Evolutionary conservation across 2,888 invertebrate genomes (phyloP).

Genomic region (Abrostola tripartita): DNA sequence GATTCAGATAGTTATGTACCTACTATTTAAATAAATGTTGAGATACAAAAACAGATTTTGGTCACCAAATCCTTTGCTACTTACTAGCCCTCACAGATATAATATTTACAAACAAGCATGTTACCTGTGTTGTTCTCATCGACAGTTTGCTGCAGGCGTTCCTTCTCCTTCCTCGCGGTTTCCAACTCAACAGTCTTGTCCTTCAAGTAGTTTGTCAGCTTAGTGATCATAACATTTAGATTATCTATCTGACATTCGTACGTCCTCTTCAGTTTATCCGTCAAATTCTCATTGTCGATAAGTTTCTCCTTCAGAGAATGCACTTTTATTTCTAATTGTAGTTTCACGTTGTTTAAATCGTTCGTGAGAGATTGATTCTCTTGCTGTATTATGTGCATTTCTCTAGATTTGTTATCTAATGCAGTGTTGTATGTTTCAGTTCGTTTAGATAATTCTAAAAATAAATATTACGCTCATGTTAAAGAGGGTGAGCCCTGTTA

Average conservation of each 20-base stretch:
- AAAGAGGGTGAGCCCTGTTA: conserved; percentile 7
- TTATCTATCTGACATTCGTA: conserved; percentile 77
- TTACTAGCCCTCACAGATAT: too few species aligned
- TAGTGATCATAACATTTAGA: conserved; percentile 73
- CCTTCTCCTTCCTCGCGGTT: conserved; percentile 66
- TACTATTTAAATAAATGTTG: too few species aligned
- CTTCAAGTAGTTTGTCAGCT: conserved; percentile 72
- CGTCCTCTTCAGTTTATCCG: conserved; percentile 72
- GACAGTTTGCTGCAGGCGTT: conserved; percentile 60
- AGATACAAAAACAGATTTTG: too few species aligned
- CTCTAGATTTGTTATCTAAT: conserved; percentile 62
- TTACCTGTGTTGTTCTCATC: conserved; percentile 68
- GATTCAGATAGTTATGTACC: too few species aligned
- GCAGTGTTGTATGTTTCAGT: conserved; percentile 56
- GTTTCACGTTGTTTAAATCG: conserved; percentile 70
- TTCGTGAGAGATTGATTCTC: conserved; percentile 69
- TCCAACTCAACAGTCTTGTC: conserved; percentile 74
- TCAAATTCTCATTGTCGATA: conserved; percentile 71
- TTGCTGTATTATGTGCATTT: conserved; percentile 64
- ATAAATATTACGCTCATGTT: conserved; percentile 32
- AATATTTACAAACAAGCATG: not conserved
- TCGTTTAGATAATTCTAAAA: conserved; percentile 68
- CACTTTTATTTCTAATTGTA: conserved; percentile 73
- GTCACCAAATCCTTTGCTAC: too few species aligned
- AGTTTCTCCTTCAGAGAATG: conserved; percentile 76